Evolutionary conservation across 2,797 vertebrate species (phyloP).

Genomic region (Chelmon rostratus): DNA sequence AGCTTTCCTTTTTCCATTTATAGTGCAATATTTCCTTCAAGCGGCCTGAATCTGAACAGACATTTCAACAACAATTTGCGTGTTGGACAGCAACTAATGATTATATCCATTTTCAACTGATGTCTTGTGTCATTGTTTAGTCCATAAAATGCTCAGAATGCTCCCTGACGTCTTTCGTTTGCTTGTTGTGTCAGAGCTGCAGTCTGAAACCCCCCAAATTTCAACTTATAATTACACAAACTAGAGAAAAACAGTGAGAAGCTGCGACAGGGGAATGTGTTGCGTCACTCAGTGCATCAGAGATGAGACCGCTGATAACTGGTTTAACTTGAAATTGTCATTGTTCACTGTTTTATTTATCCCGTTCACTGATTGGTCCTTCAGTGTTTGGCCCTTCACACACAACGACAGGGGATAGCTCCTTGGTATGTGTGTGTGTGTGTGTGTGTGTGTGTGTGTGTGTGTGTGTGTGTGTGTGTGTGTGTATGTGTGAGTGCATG

Average conservation of each 20-base stretch:
- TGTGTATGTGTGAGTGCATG: constrained; percentile 23
- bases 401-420: constrained; percentile 45
- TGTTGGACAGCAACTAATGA: not conserved
- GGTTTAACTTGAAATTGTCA: constrained; percentile 33
- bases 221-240: not conserved
- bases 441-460: constrained; percentile 8
- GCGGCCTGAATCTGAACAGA: not conserved
- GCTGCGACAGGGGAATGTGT: too few species aligned
- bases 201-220: not conserved
- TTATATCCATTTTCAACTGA: not conserved
- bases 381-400: constrained; percentile 39
- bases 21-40: constrained; percentile 14
- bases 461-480: constrained; percentile 20
- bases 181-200: not conserved
- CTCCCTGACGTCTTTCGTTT: not conserved
- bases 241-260: not conserved
- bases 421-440: constrained; percentile 40
- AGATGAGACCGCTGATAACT: constrained; percentile 8
- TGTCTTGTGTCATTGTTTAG: not conserved
- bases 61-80: not conserved
- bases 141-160: constrained; percentile 1
- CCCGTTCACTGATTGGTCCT: constrained; percentile 32
- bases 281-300: not conserved
- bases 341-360: constrained; percentile 40
- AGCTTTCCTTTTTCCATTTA: constrained; percentile 29